Conservation (phyloP, 2,888 invertebrate genomes). For the Drosophila mulleri region DNA sequence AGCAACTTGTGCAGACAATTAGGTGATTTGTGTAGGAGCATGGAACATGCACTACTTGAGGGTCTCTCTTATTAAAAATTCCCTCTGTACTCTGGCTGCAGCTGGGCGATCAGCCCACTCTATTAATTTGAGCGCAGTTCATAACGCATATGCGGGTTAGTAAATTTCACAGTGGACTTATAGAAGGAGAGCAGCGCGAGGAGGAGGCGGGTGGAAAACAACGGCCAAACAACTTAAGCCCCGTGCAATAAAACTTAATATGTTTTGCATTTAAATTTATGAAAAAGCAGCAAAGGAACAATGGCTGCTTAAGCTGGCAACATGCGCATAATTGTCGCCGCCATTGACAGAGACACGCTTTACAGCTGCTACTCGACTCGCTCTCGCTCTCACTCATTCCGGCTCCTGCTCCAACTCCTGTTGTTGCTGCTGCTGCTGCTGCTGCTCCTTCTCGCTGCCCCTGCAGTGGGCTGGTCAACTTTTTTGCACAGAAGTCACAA, state of each 20-base stretch:
- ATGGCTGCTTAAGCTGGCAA: constrained; percentile 79
- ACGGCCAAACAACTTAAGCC: constrained; percentile 54
- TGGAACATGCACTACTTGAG: not conserved
- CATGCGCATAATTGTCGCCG: constrained; percentile 76
- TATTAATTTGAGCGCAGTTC: constrained; percentile 38
- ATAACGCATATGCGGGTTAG: constrained; percentile 62
- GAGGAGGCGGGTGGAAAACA: constrained; percentile 22
- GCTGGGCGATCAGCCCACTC: constrained; percentile 11
- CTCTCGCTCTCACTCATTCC: too few species aligned
- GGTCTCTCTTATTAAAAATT: constrained; percentile 5
- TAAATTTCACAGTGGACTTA: constrained; percentile 69
- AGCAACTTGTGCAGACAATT: constrained; percentile 2
- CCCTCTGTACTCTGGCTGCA: constrained; percentile 2
- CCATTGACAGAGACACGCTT: constrained; percentile 38
- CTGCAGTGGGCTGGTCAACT: constrained; percentile 35
- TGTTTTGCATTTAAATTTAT: constrained; percentile 79
- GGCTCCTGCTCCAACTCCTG: not conserved
- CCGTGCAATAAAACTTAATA: constrained; percentile 77
- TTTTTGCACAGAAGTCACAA: not conserved
- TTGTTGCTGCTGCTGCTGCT: too few species aligned
- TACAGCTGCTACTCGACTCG: not conserved
- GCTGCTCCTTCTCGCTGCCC: not conserved
- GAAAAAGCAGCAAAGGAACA: constrained; percentile 67
- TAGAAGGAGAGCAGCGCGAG: not conserved
- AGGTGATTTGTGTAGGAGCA: not conserved